A percentile compares a stretch with the other conserved stretches of the same genome.
These are phyloP conservation scores for Podiceps cristatus DNA, from an alignment of 2,113 vertebrate species.

Conservation along the genomic window DNA sequence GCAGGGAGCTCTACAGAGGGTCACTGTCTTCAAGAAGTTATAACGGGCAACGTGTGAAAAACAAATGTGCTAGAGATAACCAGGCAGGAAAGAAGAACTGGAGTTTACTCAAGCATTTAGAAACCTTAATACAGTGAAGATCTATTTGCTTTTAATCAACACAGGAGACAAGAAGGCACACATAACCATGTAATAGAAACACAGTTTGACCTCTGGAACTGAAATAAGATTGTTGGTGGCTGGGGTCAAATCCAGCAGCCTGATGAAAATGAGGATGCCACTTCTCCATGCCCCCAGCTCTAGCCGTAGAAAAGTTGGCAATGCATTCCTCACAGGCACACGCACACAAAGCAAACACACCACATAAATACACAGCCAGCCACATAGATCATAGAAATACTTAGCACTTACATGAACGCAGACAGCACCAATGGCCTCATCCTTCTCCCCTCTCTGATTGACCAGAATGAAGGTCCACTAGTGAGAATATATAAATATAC, in stretches of 20 bases:
- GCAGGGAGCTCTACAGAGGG: not conserved
- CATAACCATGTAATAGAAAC: not conserved
- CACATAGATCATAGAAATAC: not conserved
- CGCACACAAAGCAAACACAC: not conserved
- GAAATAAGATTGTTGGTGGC: not conserved
- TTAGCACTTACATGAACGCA: not conserved
- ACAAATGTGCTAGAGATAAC: not conserved
- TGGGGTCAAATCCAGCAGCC: not conserved
- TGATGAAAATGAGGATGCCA: not conserved
- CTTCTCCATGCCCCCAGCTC: not conserved
- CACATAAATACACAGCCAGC: fast-evolving
- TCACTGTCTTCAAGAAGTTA: not conserved
- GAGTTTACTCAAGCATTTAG: not conserved
- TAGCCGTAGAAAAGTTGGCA: not conserved
- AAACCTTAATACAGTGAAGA: not conserved
- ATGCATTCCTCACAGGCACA: not conserved
- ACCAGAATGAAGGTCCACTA: not conserved
- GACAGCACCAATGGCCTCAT: not conserved
- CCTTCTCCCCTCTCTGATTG: not conserved
- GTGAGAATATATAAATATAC: not conserved
- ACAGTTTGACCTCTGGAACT: not conserved
- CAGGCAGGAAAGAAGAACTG: not conserved
- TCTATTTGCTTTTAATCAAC: not conserved
- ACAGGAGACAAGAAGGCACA: not conserved
- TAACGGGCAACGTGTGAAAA: not conserved